Evolutionary conservation across 2,888 invertebrate genomes (phyloP).

Genomic region (Tryphoninae sp.): DNA sequence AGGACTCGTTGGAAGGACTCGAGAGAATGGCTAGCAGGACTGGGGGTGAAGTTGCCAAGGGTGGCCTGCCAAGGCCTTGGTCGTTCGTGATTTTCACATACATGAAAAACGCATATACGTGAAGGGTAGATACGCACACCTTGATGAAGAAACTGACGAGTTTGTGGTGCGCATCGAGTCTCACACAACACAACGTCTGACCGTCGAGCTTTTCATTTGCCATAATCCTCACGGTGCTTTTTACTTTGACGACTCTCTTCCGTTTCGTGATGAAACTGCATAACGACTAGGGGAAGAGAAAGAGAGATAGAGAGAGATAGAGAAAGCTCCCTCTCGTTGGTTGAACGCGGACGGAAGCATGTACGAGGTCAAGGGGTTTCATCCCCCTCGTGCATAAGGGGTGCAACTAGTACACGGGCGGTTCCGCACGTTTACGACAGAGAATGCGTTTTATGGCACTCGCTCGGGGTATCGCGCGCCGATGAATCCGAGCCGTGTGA

Average conservation of each 20-base stretch:
- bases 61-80: slow-evolving; percentile 6
- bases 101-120: neutral
- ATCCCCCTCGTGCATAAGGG: too few relatives aligned
- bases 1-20: neutral
- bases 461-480: slow-evolving; percentile 15
- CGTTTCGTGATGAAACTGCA: slow-evolving; percentile 28
- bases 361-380: too few relatives aligned
- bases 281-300: neutral
- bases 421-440: slow-evolving; percentile 37
- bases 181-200: slow-evolving; percentile 10
- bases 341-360: neutral
- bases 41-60: slow-evolving; percentile 5
- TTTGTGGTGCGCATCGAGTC: neutral
- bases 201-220: slow-evolving; percentile 40
- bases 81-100: neutral
- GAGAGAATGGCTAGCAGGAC: neutral
- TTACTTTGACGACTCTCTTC: slow-evolving; percentile 51
- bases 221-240: slow-evolving; percentile 47
- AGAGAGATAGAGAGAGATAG: neutral
- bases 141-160: slow-evolving; percentile 6
- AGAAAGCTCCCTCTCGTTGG: slow-evolving; percentile 7
- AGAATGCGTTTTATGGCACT: slow-evolving; percentile 44
- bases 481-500: slow-evolving; percentile 16
- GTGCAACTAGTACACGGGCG: slow-evolving; percentile 18
- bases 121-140: neutral